Conservation (phyloP, 37 sponge, comb jelly and placozoan species). For the Halichondria panicea region DNA sequence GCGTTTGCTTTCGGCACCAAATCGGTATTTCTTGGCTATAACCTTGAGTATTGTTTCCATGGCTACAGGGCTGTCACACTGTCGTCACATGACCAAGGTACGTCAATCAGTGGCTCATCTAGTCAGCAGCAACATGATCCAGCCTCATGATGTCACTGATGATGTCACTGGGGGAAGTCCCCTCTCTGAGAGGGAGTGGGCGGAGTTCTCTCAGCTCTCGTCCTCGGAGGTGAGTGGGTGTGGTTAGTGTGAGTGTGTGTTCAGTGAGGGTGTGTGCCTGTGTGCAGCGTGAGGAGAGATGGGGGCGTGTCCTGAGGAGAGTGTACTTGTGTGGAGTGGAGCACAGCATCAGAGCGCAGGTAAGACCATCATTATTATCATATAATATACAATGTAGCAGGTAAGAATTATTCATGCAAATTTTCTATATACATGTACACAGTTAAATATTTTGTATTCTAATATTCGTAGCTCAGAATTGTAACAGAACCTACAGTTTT, state of each 20-base stretch:
- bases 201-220: conserved; percentile 10
- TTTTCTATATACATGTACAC: no score
- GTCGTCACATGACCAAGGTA: conserved; percentile 82
- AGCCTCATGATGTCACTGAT: not conserved
- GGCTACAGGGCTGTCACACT: conserved; percentile 79
- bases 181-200: conserved; percentile 25
- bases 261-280: not conserved
- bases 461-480: no score
- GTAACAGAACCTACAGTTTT: no score
- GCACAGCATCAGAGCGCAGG: conserved; percentile 61
- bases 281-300: conserved; percentile 4
- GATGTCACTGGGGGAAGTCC: not conserved
- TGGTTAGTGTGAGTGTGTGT: not conserved
- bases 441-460: no score
- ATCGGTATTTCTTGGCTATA: not conserved
- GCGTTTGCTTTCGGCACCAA: not conserved
- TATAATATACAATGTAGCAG: no score
- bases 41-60: not conserved
- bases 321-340: conserved; percentile 78
- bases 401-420: no score
- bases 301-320: conserved; percentile 17
- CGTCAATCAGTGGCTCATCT: conserved; percentile 68
- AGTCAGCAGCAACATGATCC: conserved; percentile 16
- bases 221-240: conserved; percentile 19
- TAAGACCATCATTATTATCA: conserved; percentile 25